Evolutionary conservation across 2,797 vertebrate genomes (phyloP).

Genomic region (Thamnophis elegans): DNA sequence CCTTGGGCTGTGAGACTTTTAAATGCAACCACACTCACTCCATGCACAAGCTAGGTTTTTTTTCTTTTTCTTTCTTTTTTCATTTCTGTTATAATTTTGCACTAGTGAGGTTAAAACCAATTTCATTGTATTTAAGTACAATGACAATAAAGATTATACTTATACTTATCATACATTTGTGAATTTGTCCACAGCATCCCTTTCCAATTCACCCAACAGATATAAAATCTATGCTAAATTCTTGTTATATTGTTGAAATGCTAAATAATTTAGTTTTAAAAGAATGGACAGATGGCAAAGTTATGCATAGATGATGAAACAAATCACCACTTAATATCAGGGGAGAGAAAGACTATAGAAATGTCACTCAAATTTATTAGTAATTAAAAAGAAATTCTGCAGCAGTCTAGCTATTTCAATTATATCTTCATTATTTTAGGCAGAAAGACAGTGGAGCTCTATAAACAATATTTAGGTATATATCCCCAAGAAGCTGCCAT

Average conservation of each 20-base stretch:
- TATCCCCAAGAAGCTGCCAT: not conserved
- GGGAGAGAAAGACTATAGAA: not conserved
- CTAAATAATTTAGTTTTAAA: not conserved
- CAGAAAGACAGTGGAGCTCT: slow-evolving; percentile 18
- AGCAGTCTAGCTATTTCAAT: slow-evolving; percentile 27
- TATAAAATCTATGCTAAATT: not conserved
- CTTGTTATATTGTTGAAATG: not conserved
- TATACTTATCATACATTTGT: not conserved
- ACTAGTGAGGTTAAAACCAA: no score
- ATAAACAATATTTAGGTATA: not conserved
- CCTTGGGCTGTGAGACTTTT: no score
- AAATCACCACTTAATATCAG: not conserved
- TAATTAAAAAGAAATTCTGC: no score
- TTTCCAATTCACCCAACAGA: not conserved
- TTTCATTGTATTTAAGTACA: no score
- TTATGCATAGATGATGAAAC: not conserved
- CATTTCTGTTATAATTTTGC: no score
- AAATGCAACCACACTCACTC: no score
- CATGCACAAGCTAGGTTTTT: no score
- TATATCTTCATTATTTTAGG: slow-evolving; percentile 36
- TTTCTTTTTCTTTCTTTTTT: no score
- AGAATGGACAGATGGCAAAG: not conserved
- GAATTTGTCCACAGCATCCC: not conserved
- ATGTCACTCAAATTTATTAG: not conserved
- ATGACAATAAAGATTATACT: no score